phyloP scores from a whole-genome alignment of 35 echinoderm and acorn worm species.

The Lytechinus variegatus region DNA sequence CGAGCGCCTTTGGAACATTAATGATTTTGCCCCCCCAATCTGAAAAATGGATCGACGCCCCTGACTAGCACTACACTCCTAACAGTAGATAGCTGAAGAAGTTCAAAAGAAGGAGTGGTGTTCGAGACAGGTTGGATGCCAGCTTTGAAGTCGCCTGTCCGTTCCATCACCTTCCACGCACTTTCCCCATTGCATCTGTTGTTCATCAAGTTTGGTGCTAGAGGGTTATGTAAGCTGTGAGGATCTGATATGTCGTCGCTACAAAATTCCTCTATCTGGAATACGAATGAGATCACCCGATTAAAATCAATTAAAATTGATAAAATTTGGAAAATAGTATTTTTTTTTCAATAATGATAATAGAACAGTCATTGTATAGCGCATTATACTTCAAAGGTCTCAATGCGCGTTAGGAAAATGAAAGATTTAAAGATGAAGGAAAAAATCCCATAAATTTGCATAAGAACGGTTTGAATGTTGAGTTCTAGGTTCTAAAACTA shows the following conservation, averaged over 20 bases:
- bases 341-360: too few species aligned
- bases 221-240: neutral
- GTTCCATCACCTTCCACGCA: neutral
- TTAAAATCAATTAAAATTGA: neutral
- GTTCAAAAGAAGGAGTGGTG: neutral
- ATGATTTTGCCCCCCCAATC: too few species aligned
- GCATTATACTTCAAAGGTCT: too few species aligned
- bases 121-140: neutral
- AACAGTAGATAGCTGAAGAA: neutral
- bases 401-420: too few species aligned
- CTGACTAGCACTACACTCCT: constrained; percentile 6
- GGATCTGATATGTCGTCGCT: neutral
- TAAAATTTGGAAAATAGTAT: too few species aligned
- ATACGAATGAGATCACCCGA: neutral
- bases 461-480: too few species aligned
- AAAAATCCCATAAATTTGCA: too few species aligned
- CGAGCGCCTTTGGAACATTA: too few species aligned
- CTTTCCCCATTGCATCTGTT: neutral
- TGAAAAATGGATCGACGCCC: too few species aligned
- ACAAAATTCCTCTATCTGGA: constrained; percentile 19
- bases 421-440: too few species aligned
- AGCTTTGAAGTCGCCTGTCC: neutral
- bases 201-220: constrained; percentile 5
- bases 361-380: too few species aligned
- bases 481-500: too few species aligned